These are phyloP conservation scores for Mormyrus lacerda DNA, from an alignment of 2,113 vertebrate species.

Conservation along the genomic window DNA sequence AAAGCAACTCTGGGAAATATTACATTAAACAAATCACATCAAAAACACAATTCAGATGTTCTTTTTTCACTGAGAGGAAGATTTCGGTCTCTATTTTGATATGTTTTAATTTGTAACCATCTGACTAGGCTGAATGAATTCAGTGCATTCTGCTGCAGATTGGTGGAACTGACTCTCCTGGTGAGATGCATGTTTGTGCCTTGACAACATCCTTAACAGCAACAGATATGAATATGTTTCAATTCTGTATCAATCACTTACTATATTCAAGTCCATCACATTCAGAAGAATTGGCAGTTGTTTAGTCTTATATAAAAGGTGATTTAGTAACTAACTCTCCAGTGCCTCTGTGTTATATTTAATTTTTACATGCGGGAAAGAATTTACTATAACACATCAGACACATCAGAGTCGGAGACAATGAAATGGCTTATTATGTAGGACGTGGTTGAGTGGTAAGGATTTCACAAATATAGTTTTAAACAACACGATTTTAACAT, in stretches of 20 bases:
- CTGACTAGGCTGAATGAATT: not conserved
- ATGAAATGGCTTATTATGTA: not conserved
- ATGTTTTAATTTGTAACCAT: not conserved
- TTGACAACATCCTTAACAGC: not conserved
- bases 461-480: not conserved
- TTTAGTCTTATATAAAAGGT: not conserved
- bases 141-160: not conserved
- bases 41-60: not conserved
- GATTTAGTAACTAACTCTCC: not conserved
- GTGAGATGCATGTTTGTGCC: not conserved
- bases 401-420: not conserved
- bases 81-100: not conserved
- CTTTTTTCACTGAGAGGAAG: not conserved
- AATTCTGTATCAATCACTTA: not conserved
- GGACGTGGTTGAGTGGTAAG: not conserved
- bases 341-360: not conserved
- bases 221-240: not conserved
- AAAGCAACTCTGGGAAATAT: not conserved
- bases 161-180: not conserved
- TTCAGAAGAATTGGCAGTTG: not conserved
- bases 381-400: not conserved
- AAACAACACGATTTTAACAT: not conserved
- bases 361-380: not conserved
- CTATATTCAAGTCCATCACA: not conserved
- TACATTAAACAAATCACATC: constrained; percentile 18